A percentile compares a stretch with the other conserved stretches of the same genome.
Evolutionary conservation across 2,797 vertebrate genomes (phyloP).

Genomic region (Coreius guichenoti): DNA sequence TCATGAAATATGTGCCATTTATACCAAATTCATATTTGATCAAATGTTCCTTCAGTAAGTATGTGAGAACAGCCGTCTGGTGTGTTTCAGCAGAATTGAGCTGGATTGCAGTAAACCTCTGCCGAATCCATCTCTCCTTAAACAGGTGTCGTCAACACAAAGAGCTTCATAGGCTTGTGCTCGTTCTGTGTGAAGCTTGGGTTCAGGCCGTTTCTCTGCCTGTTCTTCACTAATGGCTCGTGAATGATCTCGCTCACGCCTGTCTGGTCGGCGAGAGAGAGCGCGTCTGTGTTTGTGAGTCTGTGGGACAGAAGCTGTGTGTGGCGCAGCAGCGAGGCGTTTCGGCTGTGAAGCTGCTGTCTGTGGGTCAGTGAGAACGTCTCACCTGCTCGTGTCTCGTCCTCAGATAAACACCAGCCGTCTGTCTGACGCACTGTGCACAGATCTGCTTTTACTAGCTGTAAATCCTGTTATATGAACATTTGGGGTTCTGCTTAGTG

Average conservation of each 20-base stretch:
- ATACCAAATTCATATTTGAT: conserved; percentile 4
- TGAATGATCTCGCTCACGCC: neutral
- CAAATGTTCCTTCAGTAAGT: conserved; percentile 31
- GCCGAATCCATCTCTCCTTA: neutral
- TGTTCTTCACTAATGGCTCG: neutral
- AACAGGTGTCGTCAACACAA: neutral
- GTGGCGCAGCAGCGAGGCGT: conserved; percentile 39
- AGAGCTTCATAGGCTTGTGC: neutral
- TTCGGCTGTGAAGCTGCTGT: conserved; percentile 63
- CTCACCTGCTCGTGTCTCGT: conserved; percentile 36
- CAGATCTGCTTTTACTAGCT: conserved; percentile 61
- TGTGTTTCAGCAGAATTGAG: conserved; percentile 50
- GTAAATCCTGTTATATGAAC: conserved; percentile 59
- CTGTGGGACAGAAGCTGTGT: conserved; percentile 61
- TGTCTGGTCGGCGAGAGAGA: neutral
- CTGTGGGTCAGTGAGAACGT: conserved; percentile 62
- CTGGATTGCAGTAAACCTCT: conserved; percentile 62
- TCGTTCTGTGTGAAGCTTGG: neutral
- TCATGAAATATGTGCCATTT: conserved; percentile 1
- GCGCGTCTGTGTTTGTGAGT: conserved; percentile 15
- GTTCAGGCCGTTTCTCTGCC: neutral
- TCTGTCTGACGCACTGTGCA: conserved; percentile 39
- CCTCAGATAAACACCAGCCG: conserved; percentile 60
- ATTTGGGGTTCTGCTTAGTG: neutral
- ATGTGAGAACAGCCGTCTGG: conserved; percentile 15